Conservation (phyloP, 2,888 invertebrate species). For the Oligia strigilis region DNA sequence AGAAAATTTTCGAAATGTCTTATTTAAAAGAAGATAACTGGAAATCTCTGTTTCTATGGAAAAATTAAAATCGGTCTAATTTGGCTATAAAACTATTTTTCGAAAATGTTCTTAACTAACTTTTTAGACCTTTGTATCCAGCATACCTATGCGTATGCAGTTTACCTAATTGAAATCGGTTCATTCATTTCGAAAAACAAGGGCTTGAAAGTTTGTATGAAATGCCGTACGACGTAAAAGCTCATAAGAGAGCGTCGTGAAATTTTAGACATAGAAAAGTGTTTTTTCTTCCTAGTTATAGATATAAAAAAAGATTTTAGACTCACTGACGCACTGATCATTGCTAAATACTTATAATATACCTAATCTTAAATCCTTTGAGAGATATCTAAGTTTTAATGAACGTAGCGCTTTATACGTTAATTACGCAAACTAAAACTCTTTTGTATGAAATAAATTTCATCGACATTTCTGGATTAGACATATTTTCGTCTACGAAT, state of each 20-base stretch:
- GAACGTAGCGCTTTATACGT: not conserved
- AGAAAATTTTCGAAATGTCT: no score
- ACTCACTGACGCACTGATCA: constrained; percentile 26
- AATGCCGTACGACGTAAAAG: no score
- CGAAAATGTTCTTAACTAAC: no score
- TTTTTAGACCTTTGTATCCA: no score
- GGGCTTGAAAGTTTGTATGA: no score
- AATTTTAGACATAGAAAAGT: not conserved
- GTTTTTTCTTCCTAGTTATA: not conserved
- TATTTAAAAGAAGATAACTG: no score
- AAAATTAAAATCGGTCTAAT: no score
- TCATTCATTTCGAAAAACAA: no score
- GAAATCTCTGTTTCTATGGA: no score
- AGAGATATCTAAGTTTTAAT: not conserved
- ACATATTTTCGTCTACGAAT: not conserved
- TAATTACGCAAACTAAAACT: not conserved
- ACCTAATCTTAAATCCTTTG: not conserved
- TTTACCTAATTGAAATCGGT: no score
- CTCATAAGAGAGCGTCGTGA: not conserved
- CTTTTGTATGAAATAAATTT: constrained; percentile 10
- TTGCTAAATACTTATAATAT: constrained; percentile 3
- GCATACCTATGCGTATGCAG: no score
- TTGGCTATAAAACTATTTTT: no score
- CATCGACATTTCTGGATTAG: not conserved
- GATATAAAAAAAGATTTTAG: not conserved